Evolutionary conservation across 1,140 invertebrate genomes (phyloP), one percentile per base, ranked within the genome.

Genomic region (Batillaria attramentaria): DNA sequence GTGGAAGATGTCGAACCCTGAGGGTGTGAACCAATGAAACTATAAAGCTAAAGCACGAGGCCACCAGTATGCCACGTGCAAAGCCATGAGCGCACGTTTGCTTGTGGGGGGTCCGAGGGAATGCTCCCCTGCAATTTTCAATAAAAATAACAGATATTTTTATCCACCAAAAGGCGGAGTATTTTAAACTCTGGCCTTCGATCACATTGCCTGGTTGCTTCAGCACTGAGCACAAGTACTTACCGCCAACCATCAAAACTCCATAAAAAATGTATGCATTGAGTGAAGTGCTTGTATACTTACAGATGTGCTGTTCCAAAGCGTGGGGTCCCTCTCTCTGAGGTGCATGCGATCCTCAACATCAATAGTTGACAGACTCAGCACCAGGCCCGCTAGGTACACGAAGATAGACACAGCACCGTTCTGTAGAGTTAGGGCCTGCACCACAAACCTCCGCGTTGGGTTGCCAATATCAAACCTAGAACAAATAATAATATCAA

Each of bases 381-480:
- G 46, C 24, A 88, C 81, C 24, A 86, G 73, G 35, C 82, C 82
- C 24, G 79, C 69, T 42, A 88, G 78, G 54, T 84, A 86, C 24
- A 88, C 78, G 18, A 87, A 20, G 13, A 87, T 83, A n/a, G 87
- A 81, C 28, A 88, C 79, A 8, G 87, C 86, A 37, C 86, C 86
- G 69, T 85, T 85, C 78, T 88, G 86, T 37, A 88, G 66, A 13
- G 87, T 87, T 0, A 88, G 31, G 10, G 86, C 83, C 41, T 79
- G 66, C 3, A 84, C 50, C 16, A 88, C n/a, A 80, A 87, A 87
- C 74, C 81, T 80, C 35, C 81, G 57, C 20, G 80, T 87, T 3
- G 83, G 80, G 46, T 86, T 78, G 18, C 84, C 82, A 18, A 88
- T 83, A 60, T 88, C 87, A 84, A 82, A 86, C 57, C 87, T 88